phyloP scores from a whole-genome alignment of 1,140 invertebrate species.

The Diprion similis region DNA sequence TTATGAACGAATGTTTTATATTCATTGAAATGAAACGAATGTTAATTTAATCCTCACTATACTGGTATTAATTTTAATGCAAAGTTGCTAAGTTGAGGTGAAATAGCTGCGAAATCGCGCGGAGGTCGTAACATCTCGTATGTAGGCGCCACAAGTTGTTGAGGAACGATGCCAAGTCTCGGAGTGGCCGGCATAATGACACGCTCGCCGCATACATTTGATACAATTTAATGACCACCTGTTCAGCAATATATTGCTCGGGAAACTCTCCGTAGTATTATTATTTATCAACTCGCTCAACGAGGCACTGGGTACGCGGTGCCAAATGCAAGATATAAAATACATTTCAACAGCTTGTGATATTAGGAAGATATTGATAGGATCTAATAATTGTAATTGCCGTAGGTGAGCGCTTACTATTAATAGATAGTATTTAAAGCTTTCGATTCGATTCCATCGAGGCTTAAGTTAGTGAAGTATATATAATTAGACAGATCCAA shows the following conservation, averaged over 20 bases:
- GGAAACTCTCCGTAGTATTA: neutral
- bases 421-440: neutral
- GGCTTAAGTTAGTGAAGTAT: neutral
- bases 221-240: neutral
- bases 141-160: no score
- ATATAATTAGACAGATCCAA: neutral
- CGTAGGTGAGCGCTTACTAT: neutral
- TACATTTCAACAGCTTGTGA: neutral
- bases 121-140: no score
- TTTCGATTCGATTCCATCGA: neutral
- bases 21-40: no score
- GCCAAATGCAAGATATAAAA: neutral
- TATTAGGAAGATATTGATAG: neutral
- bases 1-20: no score
- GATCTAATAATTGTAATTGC: neutral
- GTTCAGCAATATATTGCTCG: neutral
- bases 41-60: no score
- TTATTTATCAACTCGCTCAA: neutral
- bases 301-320: neutral
- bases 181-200: neutral
- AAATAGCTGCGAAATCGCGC: no score
- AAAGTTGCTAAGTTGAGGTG: no score
- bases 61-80: no score
- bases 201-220: neutral
- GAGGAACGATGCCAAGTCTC: neutral